Base-by-base conservation (phyloP, 2,797 vertebrate genomes). In the Arctocebus calabarensis region DNA sequence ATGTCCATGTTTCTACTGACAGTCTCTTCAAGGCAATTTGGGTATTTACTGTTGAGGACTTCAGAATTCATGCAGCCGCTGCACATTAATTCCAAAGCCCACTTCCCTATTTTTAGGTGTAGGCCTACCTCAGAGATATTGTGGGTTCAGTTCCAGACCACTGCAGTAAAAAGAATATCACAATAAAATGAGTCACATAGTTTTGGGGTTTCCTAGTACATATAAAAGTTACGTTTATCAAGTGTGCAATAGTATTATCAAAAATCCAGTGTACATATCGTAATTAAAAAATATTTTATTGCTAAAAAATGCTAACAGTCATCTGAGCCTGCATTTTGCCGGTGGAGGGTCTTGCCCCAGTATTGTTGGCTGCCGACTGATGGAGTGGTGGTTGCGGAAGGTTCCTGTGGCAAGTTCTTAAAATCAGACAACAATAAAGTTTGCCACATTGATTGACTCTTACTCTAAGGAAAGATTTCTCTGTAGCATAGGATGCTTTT, bases 61-160 rank as follows among this genome's bases (percentile, higher is more conserved):
- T 92, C 12, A 90, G 25, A 83, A 78, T 59, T 64, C 32, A 59
- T n/a, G 52, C 34, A 64, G 37, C 11, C 37, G n/a, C 7, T 64
- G 12, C n/a, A 34, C 13, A 59, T 90, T 59, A 64, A 16, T 94
- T 86, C n/a, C 87, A 87, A 77, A 90, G 48, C 74, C 74, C n/a
- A 75, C 29, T 82, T 86, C 48, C 23, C 22, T 17, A 12, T 55
- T 52, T 71, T 94, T 55, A 68, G 57, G 4, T 84, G 52, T 8
- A 52, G 45, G 74, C 19, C 11, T 23, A 77, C 45, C 74, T 52
- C 48, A 32, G 17, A 52, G 74, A 77, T 77, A 20, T 6, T 77
- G 32, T 3, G 1, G 32, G 32, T 77, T 77, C 48, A 48, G 45
- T 77, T 77, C 74, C 32, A 77, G 45, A 32, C 74, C 45, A 23